Evolutionary conservation across 1,140 invertebrate species (phyloP).

Genomic region (Orius insidiosus): DNA sequence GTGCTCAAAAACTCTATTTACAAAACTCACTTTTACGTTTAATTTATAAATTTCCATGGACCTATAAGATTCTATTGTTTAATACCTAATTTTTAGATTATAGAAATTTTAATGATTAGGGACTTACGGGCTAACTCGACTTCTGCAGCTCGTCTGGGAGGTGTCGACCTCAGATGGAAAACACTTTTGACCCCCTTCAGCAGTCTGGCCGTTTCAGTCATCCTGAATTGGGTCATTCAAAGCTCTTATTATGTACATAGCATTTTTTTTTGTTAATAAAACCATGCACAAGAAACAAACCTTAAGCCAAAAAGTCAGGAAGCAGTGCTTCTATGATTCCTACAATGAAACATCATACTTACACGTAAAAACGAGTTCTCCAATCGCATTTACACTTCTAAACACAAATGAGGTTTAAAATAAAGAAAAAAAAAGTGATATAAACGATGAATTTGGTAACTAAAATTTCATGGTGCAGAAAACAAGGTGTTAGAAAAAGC

Average conservation of each 20-base stretch:
- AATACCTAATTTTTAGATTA: not conserved
- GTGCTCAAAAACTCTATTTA: too few relatives aligned
- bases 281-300: not conserved
- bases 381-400: slow-evolving; percentile 56
- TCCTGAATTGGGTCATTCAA: slow-evolving; percentile 49
- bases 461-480: too few relatives aligned
- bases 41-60: too few relatives aligned
- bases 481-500: too few relatives aligned
- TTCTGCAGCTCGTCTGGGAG: slow-evolving; percentile 55
- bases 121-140: slow-evolving; percentile 85
- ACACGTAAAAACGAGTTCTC: slow-evolving; percentile 59
- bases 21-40: too few relatives aligned
- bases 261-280: not conserved
- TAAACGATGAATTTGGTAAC: too few relatives aligned
- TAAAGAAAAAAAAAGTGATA: too few relatives aligned
- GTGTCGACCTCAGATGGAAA: slow-evolving; percentile 61
- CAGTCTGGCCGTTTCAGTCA: slow-evolving; percentile 86
- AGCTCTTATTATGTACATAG: slow-evolving; percentile 7
- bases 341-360: slow-evolving; percentile 38
- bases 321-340: slow-evolving; percentile 4
- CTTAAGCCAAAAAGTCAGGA: not conserved
- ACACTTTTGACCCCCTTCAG: slow-evolving; percentile 83
- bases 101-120: not conserved
- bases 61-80: too few relatives aligned
- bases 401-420: slow-evolving; percentile 3